Percentiles rank a stretch among this genome's conserved stretches.
Evolutionary conservation across 2,888 invertebrate species (phyloP).

Genomic region (Orthonevra nobilis): DNA sequence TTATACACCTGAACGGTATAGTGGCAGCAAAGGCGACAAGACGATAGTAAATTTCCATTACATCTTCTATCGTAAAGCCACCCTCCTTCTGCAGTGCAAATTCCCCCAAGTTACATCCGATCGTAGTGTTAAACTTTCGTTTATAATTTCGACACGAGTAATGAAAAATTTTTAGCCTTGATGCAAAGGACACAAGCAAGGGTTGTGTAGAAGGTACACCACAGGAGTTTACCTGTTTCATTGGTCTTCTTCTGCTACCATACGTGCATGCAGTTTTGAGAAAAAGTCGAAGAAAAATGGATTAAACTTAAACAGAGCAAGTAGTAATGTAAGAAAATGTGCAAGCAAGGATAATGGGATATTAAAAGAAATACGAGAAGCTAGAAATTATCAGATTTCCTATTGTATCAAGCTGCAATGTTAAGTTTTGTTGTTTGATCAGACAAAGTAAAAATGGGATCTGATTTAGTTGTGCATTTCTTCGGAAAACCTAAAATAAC

Average conservation of each 20-base stretch:
- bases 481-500: too few relatives aligned
- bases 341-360: conserved; percentile 58
- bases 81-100: too few relatives aligned
- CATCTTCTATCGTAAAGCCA: conserved; percentile 56
- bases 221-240: neutral
- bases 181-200: too few relatives aligned
- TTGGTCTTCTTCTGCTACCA: neutral
- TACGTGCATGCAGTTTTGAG: neutral
- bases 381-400: conserved; percentile 58
- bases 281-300: conserved; percentile 17
- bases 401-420: conserved; percentile 35
- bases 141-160: conserved; percentile 58
- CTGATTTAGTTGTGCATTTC: neutral
- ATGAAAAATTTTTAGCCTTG: conserved; percentile 53
- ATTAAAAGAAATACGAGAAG: conserved; percentile 59
- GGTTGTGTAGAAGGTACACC: conserved; percentile 1
- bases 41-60: conserved; percentile 69
- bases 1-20: conserved; percentile 48
- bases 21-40: conserved; percentile 17
- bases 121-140: conserved; percentile 51
- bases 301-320: conserved; percentile 57
- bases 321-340: conserved; percentile 53
- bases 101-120: too few relatives aligned
- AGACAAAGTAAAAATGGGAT: conserved; percentile 3
- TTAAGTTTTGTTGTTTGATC: neutral